phyloP scores from a whole-genome alignment of 1,140 invertebrate genomes.

The Triops cancriformis region DNA sequence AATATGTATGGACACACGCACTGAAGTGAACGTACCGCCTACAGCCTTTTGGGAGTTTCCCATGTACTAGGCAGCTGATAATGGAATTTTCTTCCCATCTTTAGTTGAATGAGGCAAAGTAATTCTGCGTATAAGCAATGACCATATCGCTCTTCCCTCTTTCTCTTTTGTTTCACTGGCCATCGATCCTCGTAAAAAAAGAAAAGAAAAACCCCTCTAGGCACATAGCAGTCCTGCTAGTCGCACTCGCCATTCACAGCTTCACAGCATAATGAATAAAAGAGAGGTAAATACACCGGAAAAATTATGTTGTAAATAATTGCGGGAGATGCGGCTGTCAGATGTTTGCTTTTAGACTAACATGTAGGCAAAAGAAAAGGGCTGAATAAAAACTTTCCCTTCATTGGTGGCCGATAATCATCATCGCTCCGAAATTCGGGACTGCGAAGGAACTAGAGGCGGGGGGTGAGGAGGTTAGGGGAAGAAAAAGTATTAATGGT shows the following conservation, averaged over 20 bases:
- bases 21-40: too few relatives aligned
- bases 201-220: too few relatives aligned
- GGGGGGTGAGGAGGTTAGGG: not conserved
- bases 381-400: not conserved
- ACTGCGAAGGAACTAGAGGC: not conserved
- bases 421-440: not conserved
- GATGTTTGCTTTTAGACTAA: conserved; percentile 2
- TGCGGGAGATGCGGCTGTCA: conserved; percentile 7
- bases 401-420: not conserved
- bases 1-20: too few relatives aligned
- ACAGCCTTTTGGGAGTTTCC: too few relatives aligned
- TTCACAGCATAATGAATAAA: not conserved
- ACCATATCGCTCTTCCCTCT: too few relatives aligned
- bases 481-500: not conserved
- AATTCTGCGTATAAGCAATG: too few relatives aligned
- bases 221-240: too few relatives aligned
- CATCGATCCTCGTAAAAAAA: too few relatives aligned
- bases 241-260: not conserved
- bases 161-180: too few relatives aligned
- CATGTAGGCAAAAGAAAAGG: not conserved
- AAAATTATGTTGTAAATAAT: not conserved
- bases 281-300: not conserved
- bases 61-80: too few relatives aligned
- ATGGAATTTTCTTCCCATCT: too few relatives aligned
- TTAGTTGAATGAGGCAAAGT: too few relatives aligned